Evolutionary conservation across 2,797 vertebrate species (phyloP), one percentile per base, ranked within the genome.

Genomic region (Myotis planiceps): DNA sequence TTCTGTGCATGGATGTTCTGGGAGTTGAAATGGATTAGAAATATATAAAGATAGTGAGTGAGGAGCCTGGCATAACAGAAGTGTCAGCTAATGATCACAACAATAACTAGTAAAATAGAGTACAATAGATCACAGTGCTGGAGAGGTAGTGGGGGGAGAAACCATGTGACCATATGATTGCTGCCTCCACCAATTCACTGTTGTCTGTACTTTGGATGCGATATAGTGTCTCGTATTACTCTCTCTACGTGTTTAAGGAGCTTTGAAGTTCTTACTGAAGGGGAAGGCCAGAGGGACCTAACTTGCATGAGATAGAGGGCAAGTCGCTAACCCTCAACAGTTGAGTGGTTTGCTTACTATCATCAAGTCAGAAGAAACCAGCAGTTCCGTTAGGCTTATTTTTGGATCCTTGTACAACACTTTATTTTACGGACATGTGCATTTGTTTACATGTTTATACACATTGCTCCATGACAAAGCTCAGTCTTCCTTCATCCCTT

Each of bases 161-260:
- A 23, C 58, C 13, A 1, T 5, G 21, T 55, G 66, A 47, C 15
- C 13, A 16, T 49, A 9, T n/a, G 21, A 34, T 13, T 2, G 16
- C 66, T 10, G 51, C 55, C 12, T 18, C 42, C 7, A 5, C 18
- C 13, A 47, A 1, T 42, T 23, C 16, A 66, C 37, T 39, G 32
- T 21, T 34, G 10, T 47, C 14, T 15, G 12, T 53, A 53, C 75
- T 88, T 81, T 23, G n/a, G 39, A 66, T 19, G 19, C 63, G 55
- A 71, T 53, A 29, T 14, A 37, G 18, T 9, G 29, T 69, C 29
- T 42, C 51, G 25, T 37, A 21, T 78, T 68, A 80, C 60, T 53
- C 93, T 79, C 60, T 92, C n/a, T 86, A 51, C 15, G 19, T 74
- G 47, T 87, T 68, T 78, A 80, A 78, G n/a, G 78, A 79, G 65